Conservation (phyloP, 2,888 invertebrate species). For the Nomada flava region DNA sequence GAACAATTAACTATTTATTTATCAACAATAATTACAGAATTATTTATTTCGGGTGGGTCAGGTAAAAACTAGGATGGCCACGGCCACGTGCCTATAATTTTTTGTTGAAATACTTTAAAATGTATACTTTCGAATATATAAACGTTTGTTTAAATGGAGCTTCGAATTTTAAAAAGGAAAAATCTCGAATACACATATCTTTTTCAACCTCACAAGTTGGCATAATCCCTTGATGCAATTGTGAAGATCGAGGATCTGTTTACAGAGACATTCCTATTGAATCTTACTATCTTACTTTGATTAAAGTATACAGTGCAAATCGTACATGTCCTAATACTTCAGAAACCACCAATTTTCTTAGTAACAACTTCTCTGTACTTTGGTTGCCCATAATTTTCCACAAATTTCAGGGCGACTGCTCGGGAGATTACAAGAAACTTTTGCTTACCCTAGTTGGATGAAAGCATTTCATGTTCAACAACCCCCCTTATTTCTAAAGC, state of each 20-base stretch:
- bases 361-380: conserved; percentile 31
- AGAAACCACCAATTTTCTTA: conserved; percentile 28
- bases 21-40: too few species aligned
- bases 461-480: conserved; percentile 69
- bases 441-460: conserved; percentile 89
- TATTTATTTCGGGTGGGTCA: too few species aligned
- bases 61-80: too few species aligned
- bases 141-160: too few species aligned
- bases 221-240: background rate
- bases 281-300: background rate
- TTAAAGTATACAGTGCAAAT: conserved; percentile 14
- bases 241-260: background rate
- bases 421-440: conserved; percentile 95
- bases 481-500: conserved; percentile 58
- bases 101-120: too few species aligned
- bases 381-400: conserved; percentile 55
- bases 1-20: too few species aligned
- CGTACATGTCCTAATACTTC: conserved; percentile 19
- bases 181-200: too few species aligned
- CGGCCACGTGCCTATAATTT: too few species aligned
- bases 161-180: too few species aligned
- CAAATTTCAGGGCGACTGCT: conserved; percentile 91
- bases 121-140: too few species aligned
- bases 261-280: conserved; percentile 8
- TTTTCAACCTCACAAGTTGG: too few species aligned